Evolutionary conservation across 2,113 vertebrate genomes (phyloP), one percentile per base, ranked within the genome.

Genomic region (Chaetodon trifascialis): DNA sequence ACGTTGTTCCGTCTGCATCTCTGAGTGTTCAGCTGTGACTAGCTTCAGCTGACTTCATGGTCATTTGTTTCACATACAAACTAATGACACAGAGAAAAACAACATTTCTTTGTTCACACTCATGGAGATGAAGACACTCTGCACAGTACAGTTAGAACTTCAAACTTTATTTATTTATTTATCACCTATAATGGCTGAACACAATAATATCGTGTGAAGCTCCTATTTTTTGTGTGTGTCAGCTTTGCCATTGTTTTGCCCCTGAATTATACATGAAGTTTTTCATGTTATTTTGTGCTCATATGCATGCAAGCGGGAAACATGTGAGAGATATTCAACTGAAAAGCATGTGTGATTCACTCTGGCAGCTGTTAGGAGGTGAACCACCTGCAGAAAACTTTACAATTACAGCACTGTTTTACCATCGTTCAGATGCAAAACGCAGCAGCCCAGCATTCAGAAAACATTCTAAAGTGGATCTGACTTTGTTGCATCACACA

Each of bases 401-500:
- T 40, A 8, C 21, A 55, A 55, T 46, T 69, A 42, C 34, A 54
- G 72, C 15, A 4, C 49, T 25, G 21, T 83, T 68, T 75, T 66
- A 59, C n/a, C 38, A 8, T n/a, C 30, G 7, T 76, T 51, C 21
- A 71, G 73, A 74, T 23, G 46, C n/a, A 42, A 64, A 74, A 62
- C 56, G 60, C 56, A 70, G 73, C 73, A 75, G 67, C 40, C 25
- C 38, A 62, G 52, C 67, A 44, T 55, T 69, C 62, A 60, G 59
- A 66, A 79, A 77, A 51, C 30, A 74, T 67, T 73, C 51, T 68
- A 60, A 67, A 84, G 64, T 73, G 23, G 59, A 82, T 86, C 67
- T 71, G 76, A 77, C 73, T 75, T 14, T 46, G 44, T 69, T 81
- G 80, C 80, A 49, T 85, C 64, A 74, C 65, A 49, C 80, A 54